Evolutionary conservation across 2,888 invertebrate species (phyloP), one percentile per base, ranked within the genome.

Genomic region (Teinopalpus imperialis): DNA sequence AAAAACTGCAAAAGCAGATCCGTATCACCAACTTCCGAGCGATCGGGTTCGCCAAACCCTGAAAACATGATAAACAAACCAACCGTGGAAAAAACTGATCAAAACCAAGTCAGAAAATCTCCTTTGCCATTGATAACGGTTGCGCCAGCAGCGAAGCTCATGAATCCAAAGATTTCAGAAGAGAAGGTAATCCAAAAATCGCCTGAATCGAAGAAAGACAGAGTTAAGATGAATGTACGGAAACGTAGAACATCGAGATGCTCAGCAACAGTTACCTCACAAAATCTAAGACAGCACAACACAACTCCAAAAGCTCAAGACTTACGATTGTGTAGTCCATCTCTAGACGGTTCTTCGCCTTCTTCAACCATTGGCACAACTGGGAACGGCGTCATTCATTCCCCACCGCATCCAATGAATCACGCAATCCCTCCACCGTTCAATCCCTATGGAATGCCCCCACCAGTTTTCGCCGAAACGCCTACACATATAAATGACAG

Each of bases 1-100:
- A 92, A 93, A 56, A 95, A 96, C 74, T 96, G 96, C 69, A 91
- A 91, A 30, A 92, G 92, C 63, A 82, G 92, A 32, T 93, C 93
- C 0, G 90, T 89, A 0, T 91, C 92, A 2, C 91, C 92, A 1
- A 71, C 80, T 1, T 90, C 91, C 0, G 91, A 91, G 20, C 69
- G 85, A 10, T 91, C 91, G 0, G 81, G 81, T 7, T 90, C 92
- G 0, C 91, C 91, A 0, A 82, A 77, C n/a, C 70, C 80, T 2
- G 85, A 89, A 9, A 81, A 71, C 9, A 60, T 66, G 43, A 44
- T 66, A 8, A 7, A 58, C 18, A 72, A 74, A 61, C 46, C 58
- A 41, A 50, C 58, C 9, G 53, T 57, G 7, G 78, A 78, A 49
- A 79, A 76, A 49, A 55, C 69, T 51, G 76, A 79, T 54, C 24